phyloP scores from a whole-genome alignment of 2,113 vertebrate genomes.

The Crotalus viridis region DNA sequence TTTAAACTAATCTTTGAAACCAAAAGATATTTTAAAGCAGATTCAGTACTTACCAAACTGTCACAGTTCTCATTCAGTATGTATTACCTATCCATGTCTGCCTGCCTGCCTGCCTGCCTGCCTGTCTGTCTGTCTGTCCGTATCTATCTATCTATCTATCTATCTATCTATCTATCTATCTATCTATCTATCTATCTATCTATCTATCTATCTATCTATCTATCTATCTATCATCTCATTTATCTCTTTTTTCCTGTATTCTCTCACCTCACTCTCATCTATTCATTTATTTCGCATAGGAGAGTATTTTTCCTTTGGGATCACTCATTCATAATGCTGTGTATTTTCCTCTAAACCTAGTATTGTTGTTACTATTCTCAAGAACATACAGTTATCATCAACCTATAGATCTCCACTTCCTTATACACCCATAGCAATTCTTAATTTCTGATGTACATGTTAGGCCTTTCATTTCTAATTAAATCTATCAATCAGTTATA shows the following conservation, averaged over 20 bases:
- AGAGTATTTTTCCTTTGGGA: background rate
- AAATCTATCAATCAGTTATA: background rate
- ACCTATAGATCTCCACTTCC: background rate
- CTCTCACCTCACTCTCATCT: background rate
- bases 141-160: too few relatives aligned
- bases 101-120: background rate
- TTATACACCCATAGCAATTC: background rate
- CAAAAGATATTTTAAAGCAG: background rate
- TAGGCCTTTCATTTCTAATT: background rate
- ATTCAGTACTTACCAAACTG: background rate
- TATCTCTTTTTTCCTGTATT: background rate
- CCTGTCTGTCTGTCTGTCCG: too few relatives aligned
- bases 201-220: too few relatives aligned
- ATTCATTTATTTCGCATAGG: background rate
- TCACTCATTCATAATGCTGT: background rate
- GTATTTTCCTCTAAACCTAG: background rate
- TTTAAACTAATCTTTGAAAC: background rate
- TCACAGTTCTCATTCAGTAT: background rate
- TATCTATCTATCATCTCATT: background rate
- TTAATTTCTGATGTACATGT: background rate
- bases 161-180: too few relatives aligned
- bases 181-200: too few relatives aligned
- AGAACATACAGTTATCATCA: background rate
- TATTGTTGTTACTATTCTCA: background rate
- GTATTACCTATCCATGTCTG: background rate